Conservation (phyloP, 1,140 invertebrate species). For the Drosophila truncata region DNA sequence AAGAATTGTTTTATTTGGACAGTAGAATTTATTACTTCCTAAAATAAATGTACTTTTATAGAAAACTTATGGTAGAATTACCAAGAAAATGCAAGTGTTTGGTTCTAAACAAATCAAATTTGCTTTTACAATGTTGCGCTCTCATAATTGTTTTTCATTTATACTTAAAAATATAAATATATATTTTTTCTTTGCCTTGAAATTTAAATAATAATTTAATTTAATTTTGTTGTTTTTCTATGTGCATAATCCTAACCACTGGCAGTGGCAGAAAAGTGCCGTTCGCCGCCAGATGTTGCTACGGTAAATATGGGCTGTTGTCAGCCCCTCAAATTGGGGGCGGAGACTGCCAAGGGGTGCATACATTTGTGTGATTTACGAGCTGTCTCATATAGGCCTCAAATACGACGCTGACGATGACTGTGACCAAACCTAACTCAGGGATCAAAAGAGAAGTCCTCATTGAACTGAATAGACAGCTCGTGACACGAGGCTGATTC, state of each 20-base stretch:
- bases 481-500: constrained; percentile 32
- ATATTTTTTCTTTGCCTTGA: no score
- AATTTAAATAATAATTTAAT: no score
- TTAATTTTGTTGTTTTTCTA: background rate
- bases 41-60: no score
- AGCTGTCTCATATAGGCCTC: constrained; percentile 70
- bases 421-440: constrained; percentile 21
- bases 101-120: no score
- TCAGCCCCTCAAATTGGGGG: constrained; percentile 13
- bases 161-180: no score
- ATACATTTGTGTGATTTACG: constrained; percentile 82
- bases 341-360: constrained; percentile 61
- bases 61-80: no score
- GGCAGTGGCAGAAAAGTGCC: constrained; percentile 48
- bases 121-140: no score
- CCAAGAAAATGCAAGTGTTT: no score
- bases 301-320: constrained; percentile 40
- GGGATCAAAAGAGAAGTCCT: constrained; percentile 22
- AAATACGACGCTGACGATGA: constrained; percentile 40
- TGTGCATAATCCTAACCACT: constrained; percentile 55
- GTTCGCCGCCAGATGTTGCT: constrained; percentile 47
- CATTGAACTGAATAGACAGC: constrained; percentile 7
- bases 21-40: background rate
- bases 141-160: no score
- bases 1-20: background rate